A percentile compares a stretch with the other conserved stretches of the same genome.
Evolutionary conservation across 2,113 vertebrate genomes (phyloP).

Genomic region (Chloropsis hardwickii): DNA sequence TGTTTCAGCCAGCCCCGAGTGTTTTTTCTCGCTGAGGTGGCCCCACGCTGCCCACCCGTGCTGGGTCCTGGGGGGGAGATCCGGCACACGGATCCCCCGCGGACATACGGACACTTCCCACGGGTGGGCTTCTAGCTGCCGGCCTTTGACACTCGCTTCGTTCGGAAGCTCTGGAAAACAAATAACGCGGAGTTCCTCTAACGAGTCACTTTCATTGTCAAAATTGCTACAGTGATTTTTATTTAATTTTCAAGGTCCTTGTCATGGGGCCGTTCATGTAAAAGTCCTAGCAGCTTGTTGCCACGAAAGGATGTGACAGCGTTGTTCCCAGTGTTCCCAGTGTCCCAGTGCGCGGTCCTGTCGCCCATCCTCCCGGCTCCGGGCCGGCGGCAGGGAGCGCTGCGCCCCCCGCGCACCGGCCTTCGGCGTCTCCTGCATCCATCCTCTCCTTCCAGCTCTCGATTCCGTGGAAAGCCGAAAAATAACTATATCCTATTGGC

Average conservation of each 20-base stretch:
- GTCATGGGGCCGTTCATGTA: neutral
- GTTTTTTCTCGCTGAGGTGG: fast-evolving
- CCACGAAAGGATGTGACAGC: neutral
- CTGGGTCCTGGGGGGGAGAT: too few relatives aligned
- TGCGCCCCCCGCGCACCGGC: neutral
- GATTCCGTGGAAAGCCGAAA: neutral
- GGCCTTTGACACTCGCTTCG: neutral
- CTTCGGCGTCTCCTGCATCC: neutral
- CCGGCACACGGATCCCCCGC: neutral
- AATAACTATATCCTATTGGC: fast-evolving
- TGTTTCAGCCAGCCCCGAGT: neutral
- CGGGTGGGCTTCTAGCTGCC: neutral
- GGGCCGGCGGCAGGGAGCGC: neutral
- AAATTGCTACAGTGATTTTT: neutral
- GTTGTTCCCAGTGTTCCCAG: neutral
- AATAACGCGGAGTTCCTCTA: neutral
- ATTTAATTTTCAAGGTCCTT: neutral
- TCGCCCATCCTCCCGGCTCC: fast-evolving
- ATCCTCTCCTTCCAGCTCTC: fast-evolving
- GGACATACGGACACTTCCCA: neutral
- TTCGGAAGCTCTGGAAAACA: neutral
- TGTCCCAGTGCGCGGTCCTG: neutral
- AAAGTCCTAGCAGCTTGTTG: neutral
- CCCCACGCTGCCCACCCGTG: neutral
- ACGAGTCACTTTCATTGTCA: neutral